Conservation (phyloP, 2,888 invertebrate species). For the Perithous albicinctus region DNA sequence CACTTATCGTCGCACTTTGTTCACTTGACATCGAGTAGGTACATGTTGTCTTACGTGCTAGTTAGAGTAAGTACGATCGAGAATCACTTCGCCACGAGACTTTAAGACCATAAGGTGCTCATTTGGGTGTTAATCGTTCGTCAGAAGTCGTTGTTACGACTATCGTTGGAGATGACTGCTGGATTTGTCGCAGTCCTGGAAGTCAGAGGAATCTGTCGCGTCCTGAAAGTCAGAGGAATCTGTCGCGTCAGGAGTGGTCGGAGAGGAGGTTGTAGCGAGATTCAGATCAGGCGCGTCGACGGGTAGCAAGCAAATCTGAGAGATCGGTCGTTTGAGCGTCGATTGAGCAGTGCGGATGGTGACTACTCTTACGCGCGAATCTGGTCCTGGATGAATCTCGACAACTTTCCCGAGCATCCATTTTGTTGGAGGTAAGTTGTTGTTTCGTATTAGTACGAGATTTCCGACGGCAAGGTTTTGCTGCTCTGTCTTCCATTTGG, state of each 20-base stretch:
- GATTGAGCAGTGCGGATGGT: slow-evolving; percentile 13
- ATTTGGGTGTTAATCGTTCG: not conserved
- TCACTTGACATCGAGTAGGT: slow-evolving; percentile 7
- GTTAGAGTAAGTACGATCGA: not conserved
- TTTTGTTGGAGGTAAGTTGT: slow-evolving; percentile 20
- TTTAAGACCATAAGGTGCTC: not conserved
- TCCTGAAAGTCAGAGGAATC: too few species aligned
- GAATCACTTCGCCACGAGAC: slow-evolving; percentile 25
- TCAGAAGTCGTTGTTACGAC: too few species aligned
- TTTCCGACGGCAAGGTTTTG: slow-evolving; percentile 20
- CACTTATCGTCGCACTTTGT: slow-evolving; percentile 16
- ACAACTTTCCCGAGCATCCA: slow-evolving; percentile 36
- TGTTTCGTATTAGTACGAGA: slow-evolving; percentile 17
- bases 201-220: not conserved
- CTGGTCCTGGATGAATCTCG: slow-evolving; percentile 15
- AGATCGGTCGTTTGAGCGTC: slow-evolving; percentile 8
- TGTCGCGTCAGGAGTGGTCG: slow-evolving; percentile 9
- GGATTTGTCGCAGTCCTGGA: slow-evolving; percentile 8
- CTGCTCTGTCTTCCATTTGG: slow-evolving; percentile 14
- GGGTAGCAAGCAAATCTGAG: slow-evolving; percentile 22
- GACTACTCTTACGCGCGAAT: slow-evolving; percentile 22
- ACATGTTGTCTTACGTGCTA: not conserved
- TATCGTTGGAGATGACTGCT: too few species aligned
- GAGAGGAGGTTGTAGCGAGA: not conserved
- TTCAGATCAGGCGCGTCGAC: not conserved